Conservation (phyloP, 1,140 invertebrate genomes). For the Paramacrobiotus metropolitanus region DNA sequence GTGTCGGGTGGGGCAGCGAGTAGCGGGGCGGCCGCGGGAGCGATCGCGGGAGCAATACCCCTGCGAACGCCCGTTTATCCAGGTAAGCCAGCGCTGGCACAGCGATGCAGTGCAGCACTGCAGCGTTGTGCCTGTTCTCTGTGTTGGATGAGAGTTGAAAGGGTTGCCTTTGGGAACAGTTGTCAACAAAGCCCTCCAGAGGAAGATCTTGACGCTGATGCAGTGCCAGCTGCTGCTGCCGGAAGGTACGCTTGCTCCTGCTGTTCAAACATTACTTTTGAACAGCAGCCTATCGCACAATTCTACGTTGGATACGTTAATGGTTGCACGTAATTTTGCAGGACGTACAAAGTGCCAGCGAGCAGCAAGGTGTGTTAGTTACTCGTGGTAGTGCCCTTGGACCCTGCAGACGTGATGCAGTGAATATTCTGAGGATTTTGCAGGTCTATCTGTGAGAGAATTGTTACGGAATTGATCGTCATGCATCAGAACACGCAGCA, state of each 20-base stretch:
- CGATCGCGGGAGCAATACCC: too few species aligned
- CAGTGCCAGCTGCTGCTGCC: conserved; percentile 76
- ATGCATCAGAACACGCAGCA: conserved; percentile 82
- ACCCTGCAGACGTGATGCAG: too few species aligned
- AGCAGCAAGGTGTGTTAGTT: too few species aligned
- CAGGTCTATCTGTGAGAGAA: conserved; percentile 69
- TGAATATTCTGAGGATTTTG: conserved; percentile 20
- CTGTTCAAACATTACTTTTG: not conserved
- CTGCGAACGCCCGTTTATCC: too few species aligned
- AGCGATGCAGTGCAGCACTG: too few species aligned
- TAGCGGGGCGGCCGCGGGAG: too few species aligned
- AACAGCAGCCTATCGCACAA: not conserved
- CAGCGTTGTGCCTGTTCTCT: too few species aligned
- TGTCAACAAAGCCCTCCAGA: conserved; percentile 74
- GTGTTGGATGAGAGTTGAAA: too few species aligned
- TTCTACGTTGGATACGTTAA: not conserved
- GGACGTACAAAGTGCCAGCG: not conserved
- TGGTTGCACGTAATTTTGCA: not conserved
- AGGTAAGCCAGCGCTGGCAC: too few species aligned
- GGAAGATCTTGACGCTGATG: conserved; percentile 70
- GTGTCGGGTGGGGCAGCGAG: too few species aligned
- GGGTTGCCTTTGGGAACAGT: too few species aligned
- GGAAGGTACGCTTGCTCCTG: conserved; percentile 28
- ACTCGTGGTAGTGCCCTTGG: too few species aligned
- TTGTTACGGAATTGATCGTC: conserved; percentile 76